phyloP scores from a whole-genome alignment of 1,140 invertebrate genomes.

The Drosophila mayri region DNA sequence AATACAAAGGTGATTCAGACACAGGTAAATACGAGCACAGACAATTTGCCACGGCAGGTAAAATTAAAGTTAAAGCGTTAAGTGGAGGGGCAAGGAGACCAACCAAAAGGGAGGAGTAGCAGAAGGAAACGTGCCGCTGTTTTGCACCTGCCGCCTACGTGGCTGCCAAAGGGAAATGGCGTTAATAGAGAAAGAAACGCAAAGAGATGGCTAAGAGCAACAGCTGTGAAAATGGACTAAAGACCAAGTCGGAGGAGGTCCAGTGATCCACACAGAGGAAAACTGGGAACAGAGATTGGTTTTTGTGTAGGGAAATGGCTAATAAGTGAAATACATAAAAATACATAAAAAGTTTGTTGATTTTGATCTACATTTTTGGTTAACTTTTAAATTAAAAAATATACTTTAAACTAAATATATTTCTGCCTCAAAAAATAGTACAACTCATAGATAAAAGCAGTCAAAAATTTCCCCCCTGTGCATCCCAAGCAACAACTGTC shows the following conservation, averaged over 20 bases:
- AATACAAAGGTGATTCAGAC: constrained; percentile 20
- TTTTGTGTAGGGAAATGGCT: not conserved
- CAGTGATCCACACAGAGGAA: constrained; percentile 27
- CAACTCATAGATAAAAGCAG: not conserved
- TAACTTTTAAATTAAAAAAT: not conserved
- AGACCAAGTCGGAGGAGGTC: constrained; percentile 20
- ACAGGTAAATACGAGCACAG: constrained; percentile 21
- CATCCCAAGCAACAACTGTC: constrained; percentile 55
- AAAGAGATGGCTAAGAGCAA: constrained; percentile 43
- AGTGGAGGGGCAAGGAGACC: constrained; percentile 24
- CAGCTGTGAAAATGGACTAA: constrained; percentile 70
- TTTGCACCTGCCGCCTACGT: constrained; percentile 78
- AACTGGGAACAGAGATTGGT: not conserved
- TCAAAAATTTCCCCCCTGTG: constrained; percentile 9
- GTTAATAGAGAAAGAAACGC: constrained; percentile 35
- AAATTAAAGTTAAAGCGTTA: constrained; percentile 21
- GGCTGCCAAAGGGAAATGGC: constrained; percentile 54
- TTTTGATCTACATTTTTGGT: not conserved
- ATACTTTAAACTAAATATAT: not conserved
- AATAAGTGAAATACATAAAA: not conserved
- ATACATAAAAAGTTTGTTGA: too few species aligned
- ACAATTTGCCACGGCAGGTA: constrained; percentile 73
- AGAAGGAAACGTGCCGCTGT: constrained; percentile 42
- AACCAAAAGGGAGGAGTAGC: constrained; percentile 15
- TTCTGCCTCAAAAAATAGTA: not conserved